Evolutionary conservation across 2,888 invertebrate genomes (phyloP), one percentile per base, ranked within the genome.

Genomic region (Tachina fera): DNA sequence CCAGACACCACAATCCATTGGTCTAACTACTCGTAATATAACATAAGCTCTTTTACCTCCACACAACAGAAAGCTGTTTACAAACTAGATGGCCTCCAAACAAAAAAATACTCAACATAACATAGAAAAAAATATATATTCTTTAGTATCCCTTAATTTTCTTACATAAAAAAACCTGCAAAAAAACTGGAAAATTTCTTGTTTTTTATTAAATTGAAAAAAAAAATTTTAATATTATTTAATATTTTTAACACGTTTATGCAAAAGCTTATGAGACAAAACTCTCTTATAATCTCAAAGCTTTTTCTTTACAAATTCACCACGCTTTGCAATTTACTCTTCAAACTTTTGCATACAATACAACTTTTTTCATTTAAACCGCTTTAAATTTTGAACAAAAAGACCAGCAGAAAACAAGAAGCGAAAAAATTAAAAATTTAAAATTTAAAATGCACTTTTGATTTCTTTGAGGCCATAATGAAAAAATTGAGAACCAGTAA

Each of bases 201-300:
- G 76, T 68, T 74, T 79, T 71, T 72, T 56, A 10, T 39, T 6
- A 68, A 16, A 47, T 11, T 11, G n/a, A 14, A 58, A 47, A 16
- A 16, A 45, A 61, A 70, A 51, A 47, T 5, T 31, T 5, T 47
- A 41, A 22, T 47, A n/a, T 51, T 70, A 58, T 6, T 86, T 83
- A 67, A 68, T 71, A 86, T 61, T 80, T 83, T 83, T 60, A 80
- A 72, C 86, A 86, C 86, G 86, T 80, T 68, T 77, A 53, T 58
- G 11, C 11, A 61, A 84, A 84, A 84, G 78, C 79, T n/a, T 84
- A 8, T 41, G 22, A 41, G 41, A 39, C 14, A 4, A 31, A 41
- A 47, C 60, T 74, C 83, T 83, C 74, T 79, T 49, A 39, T 58
- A 68, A 31, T 39, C 19, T 13, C 16, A 31, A 83, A 86, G 83